Conservation (phyloP, 2,113 vertebrate genomes). For the Megalops atlanticus region DNA sequence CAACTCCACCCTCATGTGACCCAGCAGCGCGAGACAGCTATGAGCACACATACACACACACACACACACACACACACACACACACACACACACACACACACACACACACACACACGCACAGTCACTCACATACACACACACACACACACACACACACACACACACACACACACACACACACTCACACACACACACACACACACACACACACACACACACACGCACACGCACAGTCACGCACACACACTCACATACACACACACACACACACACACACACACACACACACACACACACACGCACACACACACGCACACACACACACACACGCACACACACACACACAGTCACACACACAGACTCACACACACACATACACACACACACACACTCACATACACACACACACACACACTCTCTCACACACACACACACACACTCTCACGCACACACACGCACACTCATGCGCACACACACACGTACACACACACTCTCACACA, state of each 20-base stretch:
- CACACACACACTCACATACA: background rate
- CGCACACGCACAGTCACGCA: background rate
- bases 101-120: background rate
- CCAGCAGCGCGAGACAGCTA: background rate
- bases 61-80: constrained; percentile 4
- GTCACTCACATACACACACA: background rate
- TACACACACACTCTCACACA: background rate
- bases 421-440: background rate
- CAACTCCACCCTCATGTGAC: constrained; percentile 25
- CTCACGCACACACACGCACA: background rate
- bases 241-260: background rate
- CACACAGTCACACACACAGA: background rate
- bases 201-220: background rate
- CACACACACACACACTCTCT: background rate
- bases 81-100: background rate
- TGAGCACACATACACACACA: background rate
- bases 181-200: background rate
- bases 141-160: background rate
- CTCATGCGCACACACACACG: background rate
- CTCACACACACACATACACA: background rate
- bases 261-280: background rate
- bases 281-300: background rate
- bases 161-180: constrained; percentile 1
- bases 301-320: background rate
- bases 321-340: background rate